Conservation (phyloP, 2,797 vertebrate genomes). For the Rallus crepitans region DNA sequence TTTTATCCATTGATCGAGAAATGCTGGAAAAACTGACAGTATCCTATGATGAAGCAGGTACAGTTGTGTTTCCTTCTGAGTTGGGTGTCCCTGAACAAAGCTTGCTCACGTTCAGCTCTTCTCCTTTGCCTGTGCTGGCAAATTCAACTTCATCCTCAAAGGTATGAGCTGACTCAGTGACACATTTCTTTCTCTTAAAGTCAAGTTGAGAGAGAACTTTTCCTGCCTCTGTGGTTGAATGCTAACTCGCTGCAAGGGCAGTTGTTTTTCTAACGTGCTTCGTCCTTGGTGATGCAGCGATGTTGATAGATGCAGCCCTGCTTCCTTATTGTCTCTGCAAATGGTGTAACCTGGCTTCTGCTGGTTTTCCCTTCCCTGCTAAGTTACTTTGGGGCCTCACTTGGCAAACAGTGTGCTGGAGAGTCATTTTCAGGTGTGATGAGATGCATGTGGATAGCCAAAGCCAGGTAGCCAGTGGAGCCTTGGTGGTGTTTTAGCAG, state of each 20-base stretch:
- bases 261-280: not conserved
- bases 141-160: not conserved
- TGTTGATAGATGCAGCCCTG: not conserved
- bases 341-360: not conserved
- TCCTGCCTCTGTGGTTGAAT: not conserved
- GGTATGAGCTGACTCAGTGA: not conserved
- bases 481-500: not conserved
- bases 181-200: not conserved
- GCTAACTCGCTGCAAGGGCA: not conserved
- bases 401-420: not conserved
- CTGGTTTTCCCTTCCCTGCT: not conserved
- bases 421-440: not conserved
- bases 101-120: accelerated
- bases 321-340: not conserved
- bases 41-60: conserved; percentile 96
- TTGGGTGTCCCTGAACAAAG: not conserved
- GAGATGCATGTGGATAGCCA: not conserved
- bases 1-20: conserved; percentile 90
- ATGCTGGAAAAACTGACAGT: conserved; percentile 93
- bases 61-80: not conserved
- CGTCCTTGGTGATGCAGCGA: not conserved
- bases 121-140: not conserved
- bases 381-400: not conserved
- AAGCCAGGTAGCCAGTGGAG: not conserved
- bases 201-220: not conserved